Percentiles rank a stretch among this genome's conserved stretches.
Conservation (phyloP, 1,140 invertebrate species). For the Palaemon carinicauda region DNA sequence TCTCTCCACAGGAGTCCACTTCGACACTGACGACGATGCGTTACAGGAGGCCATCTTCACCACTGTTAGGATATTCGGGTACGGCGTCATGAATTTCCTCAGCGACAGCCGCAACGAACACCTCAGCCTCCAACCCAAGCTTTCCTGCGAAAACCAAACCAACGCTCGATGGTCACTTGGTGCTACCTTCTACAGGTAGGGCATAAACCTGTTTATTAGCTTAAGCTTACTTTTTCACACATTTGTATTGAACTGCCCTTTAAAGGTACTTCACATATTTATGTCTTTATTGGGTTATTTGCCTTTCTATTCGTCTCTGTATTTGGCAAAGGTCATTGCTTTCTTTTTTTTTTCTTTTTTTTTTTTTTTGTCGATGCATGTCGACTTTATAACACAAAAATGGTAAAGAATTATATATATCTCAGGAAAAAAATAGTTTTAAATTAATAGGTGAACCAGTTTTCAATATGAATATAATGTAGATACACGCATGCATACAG, state of each 20-base stretch:
- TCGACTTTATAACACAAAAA: no score
- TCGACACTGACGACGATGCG: slow-evolving; percentile 83
- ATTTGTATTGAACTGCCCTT: no score
- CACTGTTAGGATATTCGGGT: slow-evolving; percentile 88
- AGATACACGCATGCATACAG: no score
- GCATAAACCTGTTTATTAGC: not conserved
- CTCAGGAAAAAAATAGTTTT: no score
- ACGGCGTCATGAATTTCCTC: slow-evolving; percentile 86
- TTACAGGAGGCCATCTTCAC: slow-evolving; percentile 86
- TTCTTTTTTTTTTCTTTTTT: no score
- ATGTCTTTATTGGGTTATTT: no score
- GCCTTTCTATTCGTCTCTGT: not conserved
- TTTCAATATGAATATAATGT: no score
- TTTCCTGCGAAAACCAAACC: slow-evolving; percentile 77
- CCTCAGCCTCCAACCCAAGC: slow-evolving; percentile 79
- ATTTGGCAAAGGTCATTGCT: not conserved
- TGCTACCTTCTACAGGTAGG: slow-evolving; percentile 60
- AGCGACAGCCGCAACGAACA: slow-evolving; percentile 74
- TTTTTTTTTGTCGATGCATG: no score
- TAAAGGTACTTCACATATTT: no score
- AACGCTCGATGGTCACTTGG: slow-evolving; percentile 76
- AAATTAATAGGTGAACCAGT: no score
- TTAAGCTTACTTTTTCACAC: no score
- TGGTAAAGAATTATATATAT: no score
- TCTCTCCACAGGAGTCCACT: slow-evolving; percentile 80